Conservation (phyloP, 2,113 vertebrate genomes). For the Scartelaos histophorus region DNA sequence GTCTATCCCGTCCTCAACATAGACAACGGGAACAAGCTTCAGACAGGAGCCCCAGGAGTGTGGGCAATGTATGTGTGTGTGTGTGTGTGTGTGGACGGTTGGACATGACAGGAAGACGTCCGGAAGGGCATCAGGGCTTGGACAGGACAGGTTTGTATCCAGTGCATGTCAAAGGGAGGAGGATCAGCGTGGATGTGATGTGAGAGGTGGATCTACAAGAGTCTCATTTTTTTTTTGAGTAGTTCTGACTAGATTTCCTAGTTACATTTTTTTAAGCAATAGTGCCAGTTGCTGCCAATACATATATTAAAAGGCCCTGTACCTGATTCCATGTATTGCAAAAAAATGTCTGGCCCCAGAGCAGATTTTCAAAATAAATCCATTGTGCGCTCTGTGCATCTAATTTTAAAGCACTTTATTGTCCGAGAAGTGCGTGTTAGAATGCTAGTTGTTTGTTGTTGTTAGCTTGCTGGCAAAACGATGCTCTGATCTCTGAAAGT, state of each 20-base stretch:
- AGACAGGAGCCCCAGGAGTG: neutral
- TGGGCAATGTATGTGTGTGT: neutral
- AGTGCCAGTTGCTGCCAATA: no score
- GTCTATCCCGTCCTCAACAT: neutral
- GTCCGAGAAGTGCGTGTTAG: no score
- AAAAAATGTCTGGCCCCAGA: no score
- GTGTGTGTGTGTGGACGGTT: neutral
- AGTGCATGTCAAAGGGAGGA: neutral
- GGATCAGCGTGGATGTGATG: neutral
- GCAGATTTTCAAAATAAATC: no score
- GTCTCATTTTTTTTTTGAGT: neutral
- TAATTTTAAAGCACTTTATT: no score
- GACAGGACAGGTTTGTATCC: neutral
- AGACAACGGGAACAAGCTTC: neutral
- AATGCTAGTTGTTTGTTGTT: no score
- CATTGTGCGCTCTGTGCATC: no score
- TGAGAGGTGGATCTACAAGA: neutral
- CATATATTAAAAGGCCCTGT: no score
- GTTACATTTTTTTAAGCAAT: no score
- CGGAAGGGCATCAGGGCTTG: neutral
- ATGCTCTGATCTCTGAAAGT: no score
- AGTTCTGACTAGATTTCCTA: neutral
- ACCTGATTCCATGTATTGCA: no score
- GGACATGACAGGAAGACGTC: neutral
- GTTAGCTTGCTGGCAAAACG: no score